Base-by-base conservation (phyloP, 1,140 invertebrate species). In the Bombus polaris region DNA sequence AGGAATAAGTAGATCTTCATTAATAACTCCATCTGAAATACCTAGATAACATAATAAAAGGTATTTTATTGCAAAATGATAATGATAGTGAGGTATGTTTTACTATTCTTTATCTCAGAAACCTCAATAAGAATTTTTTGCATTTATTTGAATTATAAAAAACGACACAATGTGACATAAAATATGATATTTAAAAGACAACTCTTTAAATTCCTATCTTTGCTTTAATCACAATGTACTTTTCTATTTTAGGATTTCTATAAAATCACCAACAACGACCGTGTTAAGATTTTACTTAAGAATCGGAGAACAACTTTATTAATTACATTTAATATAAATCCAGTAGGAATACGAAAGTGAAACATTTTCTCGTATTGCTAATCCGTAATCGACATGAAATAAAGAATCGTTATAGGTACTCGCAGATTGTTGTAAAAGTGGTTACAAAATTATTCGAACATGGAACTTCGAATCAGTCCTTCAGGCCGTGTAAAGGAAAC, bases 391-490 rank as follows among this genome's bases (percentile, higher is more conserved):
- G 37, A 59, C 5, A 32, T 6, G 81, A n/a, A 62, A n/a, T 62
- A 62, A 62, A 62, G 59, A 62, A 62, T 62, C 10, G 59, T 62
- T 28, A 62, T 62, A n/a, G 59, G 28, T n/a, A 62, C 59, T 62
- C 47, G 47, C 1, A 18, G 47, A 57, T 76, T 5, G 37, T 83
- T 53, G 15, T 47, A 83, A 83, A 83, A 68, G 65, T 83, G 47
- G 62, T 83, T 83, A 70, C 18, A 42, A 70, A 74, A 83, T 78
- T 37, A 25, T 78, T 83, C 72, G 65, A 57, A 74, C 62, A 44
- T 70, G 73, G 77, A 77, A 77, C 81, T 77, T 77, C 10, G 44
- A 83, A 68, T 62, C 47, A 83, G 44, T 70, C 65, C 44, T 18
- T 2, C 10, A 62, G 12, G 3, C 47, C 10, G 1, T 6, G 65